Base-by-base conservation (phyloP, 2,113 vertebrate species). In the Lophura nycthemera region DNA sequence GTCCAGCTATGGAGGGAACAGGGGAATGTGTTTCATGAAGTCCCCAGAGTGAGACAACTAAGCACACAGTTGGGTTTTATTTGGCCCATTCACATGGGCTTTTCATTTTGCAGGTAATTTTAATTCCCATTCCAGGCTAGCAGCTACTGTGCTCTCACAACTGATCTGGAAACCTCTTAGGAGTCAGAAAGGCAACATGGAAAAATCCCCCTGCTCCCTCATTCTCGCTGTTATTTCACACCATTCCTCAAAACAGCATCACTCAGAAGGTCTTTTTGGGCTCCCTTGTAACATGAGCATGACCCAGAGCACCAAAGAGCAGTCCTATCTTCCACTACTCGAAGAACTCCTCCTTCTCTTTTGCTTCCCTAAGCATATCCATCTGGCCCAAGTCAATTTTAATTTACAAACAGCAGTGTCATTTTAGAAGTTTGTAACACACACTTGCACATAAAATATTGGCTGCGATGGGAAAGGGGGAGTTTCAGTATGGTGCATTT, bases 331-430 rank as follows among this genome's bases (percentile, higher is more conserved):
- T 92, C 57, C 10, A 38, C 61, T 65, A 18, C 22, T 40, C 74
- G 65, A 77, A 77, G n/a, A 60, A 8, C 19, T 80, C 36, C 57
- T 88, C 42, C 72, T 87, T 60, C n/a, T 86, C 36, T 67, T 89
- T 78, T 79, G 52, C 78, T 87, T 93, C n/a, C 56, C 43, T 78
- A 70, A 89, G 78, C 72, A 72, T 12, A 13, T 2, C 11, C 25
- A 59, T 54, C 34, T 78, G 59, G 36, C 63, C 54, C 0, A 0
- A 77, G 73, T 84, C 73, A 90, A 71, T 90, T 95, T 89, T 92
- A 92, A 92, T 96, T 92, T 78, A 86, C 75, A 90, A 95, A 93
- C 12, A 94, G 71, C 32, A 36, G n/a, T 74, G 83, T 92, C 30
- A 21, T 88, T 92, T 90, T 70, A 61, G 71, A 83, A 74, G 81